Percentiles rank a stretch among this genome's conserved stretches.
Evolutionary conservation across 2,797 vertebrate species (phyloP).

Genomic region (Etheostoma nigrum): DNA sequence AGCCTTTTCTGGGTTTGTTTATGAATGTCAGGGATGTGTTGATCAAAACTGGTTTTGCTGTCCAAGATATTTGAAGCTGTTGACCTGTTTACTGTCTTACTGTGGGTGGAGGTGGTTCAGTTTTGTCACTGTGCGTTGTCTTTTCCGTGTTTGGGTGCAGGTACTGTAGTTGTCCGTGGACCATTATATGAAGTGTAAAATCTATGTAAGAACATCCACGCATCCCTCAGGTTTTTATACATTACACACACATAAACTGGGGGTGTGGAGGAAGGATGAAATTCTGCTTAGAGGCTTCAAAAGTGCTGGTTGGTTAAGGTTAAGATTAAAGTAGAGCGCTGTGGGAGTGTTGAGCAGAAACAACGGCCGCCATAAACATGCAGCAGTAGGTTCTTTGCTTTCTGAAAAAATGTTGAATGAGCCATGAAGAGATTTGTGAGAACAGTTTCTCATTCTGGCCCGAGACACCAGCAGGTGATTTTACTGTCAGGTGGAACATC

Average conservation of each 20-base stretch:
- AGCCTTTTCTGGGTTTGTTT: too few species aligned
- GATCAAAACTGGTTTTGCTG: too few species aligned
- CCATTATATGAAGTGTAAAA: too few species aligned
- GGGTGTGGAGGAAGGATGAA: slow-evolving; percentile 3
- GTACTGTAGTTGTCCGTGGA: too few species aligned
- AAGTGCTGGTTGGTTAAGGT: slow-evolving; percentile 1
- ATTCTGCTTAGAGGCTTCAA: background rate
- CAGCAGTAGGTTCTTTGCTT: slow-evolving; percentile 10
- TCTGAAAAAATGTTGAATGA: slow-evolving; percentile 11
- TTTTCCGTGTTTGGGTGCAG: too few species aligned
- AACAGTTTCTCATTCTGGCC: slow-evolving; percentile 41
- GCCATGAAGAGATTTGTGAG: slow-evolving; percentile 29
- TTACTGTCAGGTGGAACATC: slow-evolving; percentile 43
- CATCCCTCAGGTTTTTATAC: background rate
- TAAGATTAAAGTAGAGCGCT: slow-evolving; percentile 12
- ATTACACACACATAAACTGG: background rate
- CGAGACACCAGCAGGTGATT: slow-evolving; percentile 21
- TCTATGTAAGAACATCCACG: background rate
- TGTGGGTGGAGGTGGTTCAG: too few species aligned
- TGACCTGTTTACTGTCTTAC: too few species aligned
- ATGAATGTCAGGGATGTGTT: too few species aligned
- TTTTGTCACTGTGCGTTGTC: too few species aligned
- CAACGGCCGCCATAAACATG: slow-evolving; percentile 3
- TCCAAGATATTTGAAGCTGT: too few species aligned
- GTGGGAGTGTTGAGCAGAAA: slow-evolving; percentile 1